These are phyloP conservation scores for Saccostrea echinata DNA, from an alignment of 1,140 invertebrate genomes.

Conservation along the genomic window DNA sequence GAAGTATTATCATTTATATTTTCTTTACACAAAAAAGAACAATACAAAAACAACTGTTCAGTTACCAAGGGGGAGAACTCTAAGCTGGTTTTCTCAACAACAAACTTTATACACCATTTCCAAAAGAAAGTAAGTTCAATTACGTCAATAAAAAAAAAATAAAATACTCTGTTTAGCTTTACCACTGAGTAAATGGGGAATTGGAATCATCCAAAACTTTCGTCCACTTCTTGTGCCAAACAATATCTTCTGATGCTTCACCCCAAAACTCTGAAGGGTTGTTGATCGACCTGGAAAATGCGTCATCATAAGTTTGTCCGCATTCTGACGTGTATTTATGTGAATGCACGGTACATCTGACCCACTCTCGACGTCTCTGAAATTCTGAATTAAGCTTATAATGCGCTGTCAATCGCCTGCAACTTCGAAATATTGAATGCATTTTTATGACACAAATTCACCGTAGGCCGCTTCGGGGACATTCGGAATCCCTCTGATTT, in stretches of 20 bases:
- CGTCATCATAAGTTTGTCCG: constrained; percentile 83
- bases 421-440: constrained; percentile 1
- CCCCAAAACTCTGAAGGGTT: constrained; percentile 93
- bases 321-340: constrained; percentile 1
- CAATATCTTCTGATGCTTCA: constrained; percentile 86
- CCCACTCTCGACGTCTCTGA: not conserved
- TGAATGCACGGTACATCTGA: not conserved
- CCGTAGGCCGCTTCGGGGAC: not conserved
- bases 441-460: constrained; percentile 3
- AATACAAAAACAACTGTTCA: not conserved
- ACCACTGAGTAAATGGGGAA: constrained; percentile 92
- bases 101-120: not conserved
- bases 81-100: not conserved
- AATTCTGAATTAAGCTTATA: not conserved
- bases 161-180: not conserved
- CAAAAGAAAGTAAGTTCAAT: not conserved
- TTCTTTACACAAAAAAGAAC: too few species aligned
- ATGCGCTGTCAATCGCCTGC: not conserved
- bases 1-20: too few species aligned
- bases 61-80: not conserved
- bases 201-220: constrained; percentile 91
- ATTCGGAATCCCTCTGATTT: not conserved
- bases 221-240: constrained; percentile 91
- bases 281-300: constrained; percentile 86
- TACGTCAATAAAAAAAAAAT: not conserved